Conservation (phyloP, 1,140 invertebrate genomes). For the Vanessa tameamea region DNA sequence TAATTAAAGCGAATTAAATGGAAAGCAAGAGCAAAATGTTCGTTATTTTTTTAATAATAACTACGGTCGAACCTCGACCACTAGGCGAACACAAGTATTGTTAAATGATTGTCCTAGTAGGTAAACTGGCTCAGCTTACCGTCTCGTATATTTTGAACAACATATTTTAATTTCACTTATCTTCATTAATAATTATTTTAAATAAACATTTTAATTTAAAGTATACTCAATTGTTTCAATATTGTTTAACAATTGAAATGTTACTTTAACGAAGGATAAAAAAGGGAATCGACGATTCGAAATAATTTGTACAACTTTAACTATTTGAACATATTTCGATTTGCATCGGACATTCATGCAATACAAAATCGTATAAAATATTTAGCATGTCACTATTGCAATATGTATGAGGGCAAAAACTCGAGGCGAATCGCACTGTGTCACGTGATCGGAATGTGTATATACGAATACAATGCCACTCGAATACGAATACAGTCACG, state of each 20-base stretch:
- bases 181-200: no score
- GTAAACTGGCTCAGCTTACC: no score
- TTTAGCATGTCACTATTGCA: conserved; percentile 25
- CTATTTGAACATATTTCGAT: conserved; percentile 6
- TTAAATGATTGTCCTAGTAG: no score
- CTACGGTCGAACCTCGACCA: no score
- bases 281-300: background rate
- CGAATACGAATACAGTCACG: conserved; percentile 26
- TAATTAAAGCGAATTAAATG: no score
- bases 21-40: no score
- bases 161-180: no score
- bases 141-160: no score
- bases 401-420: conserved; percentile 30
- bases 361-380: conserved; percentile 26
- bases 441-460: conserved; percentile 25
- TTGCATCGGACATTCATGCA: conserved; percentile 12
- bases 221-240: background rate
- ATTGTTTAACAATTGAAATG: background rate
- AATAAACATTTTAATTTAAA: background rate
- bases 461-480: conserved; percentile 14
- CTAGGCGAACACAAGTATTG: no score
- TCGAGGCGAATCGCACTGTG: conserved; percentile 16
- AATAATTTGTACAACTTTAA: conserved; percentile 2
- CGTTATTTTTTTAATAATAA: no score
- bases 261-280: background rate